Evolutionary conservation across 2,888 invertebrate genomes (phyloP).

Genomic region (Xestobium rufovillosum): DNA sequence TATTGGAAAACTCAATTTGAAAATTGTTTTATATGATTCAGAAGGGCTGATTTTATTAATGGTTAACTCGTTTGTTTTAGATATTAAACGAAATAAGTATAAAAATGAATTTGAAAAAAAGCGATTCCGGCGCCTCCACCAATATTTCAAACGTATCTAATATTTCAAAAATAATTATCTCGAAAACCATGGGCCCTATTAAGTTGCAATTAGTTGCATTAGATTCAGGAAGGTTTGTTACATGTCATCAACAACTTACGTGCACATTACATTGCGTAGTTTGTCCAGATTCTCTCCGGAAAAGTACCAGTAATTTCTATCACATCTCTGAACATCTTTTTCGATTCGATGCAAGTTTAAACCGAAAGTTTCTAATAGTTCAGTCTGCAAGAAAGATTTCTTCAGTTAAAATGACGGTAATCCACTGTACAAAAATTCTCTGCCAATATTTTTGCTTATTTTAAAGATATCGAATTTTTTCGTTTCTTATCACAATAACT

Average conservation of each 20-base stretch:
- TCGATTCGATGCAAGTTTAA: constrained; percentile 90
- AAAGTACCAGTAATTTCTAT: constrained; percentile 91
- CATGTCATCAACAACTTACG: constrained; percentile 55
- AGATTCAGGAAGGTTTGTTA: constrained; percentile 4
- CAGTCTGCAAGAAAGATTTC: constrained; percentile 54
- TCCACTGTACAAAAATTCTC: too few species aligned
- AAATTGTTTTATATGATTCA: too few species aligned
- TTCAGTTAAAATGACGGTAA: too few species aligned
- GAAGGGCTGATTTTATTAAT: background rate
- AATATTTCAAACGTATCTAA: too few species aligned
- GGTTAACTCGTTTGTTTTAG: too few species aligned
- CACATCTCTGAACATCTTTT: constrained; percentile 93
- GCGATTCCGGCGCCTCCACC: too few species aligned
- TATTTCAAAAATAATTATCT: too few species aligned
- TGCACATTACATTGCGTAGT: constrained; percentile 91
- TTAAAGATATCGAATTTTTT: too few species aligned
- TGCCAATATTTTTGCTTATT: too few species aligned
- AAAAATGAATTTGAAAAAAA: background rate
- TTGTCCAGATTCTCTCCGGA: constrained; percentile 84
- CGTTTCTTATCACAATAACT: too few species aligned
- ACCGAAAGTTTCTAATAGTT: constrained; percentile 76
- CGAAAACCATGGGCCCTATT: too few species aligned
- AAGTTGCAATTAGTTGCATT: background rate
- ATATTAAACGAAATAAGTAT: background rate
- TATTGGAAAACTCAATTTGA: background rate